phyloP scores from a whole-genome alignment of 2,797 vertebrate species.

The Micropoecilia bifurca region DNA sequence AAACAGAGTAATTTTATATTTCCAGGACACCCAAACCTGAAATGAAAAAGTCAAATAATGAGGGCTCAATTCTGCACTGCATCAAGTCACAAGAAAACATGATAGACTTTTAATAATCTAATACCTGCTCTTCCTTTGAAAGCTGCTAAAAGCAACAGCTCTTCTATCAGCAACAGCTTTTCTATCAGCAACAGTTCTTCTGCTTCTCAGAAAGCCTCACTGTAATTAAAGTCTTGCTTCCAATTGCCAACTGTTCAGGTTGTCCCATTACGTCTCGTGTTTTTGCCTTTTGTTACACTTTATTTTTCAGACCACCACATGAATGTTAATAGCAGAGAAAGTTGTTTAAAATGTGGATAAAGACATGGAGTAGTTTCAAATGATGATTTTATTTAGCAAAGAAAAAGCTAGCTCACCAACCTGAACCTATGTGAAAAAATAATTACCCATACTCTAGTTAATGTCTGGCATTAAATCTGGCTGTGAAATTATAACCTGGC shows the following conservation, averaged over 20 bases:
- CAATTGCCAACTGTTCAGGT: not conserved
- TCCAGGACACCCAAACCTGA: not conserved
- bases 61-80: not conserved
- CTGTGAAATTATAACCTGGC: too few species aligned
- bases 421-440: not conserved
- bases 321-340: not conserved
- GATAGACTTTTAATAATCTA: not conserved
- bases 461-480: too few species aligned
- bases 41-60: not conserved
- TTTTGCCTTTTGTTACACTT: not conserved
- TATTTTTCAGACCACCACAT: not conserved
- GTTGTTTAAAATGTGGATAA: not conserved
- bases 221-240: constrained; percentile 33
- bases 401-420: not conserved
- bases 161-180: accelerated
- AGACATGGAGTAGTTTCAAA: not conserved
- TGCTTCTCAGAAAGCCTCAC: constrained; percentile 38
- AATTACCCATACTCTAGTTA: not conserved
- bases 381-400: not conserved
- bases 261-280: not conserved
- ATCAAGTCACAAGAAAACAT: not conserved
- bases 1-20: not conserved
- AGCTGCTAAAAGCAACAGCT: not conserved
- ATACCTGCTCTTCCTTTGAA: not conserved
- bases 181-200: constrained; percentile 9